Evolutionary conservation across 1,140 invertebrate species (phyloP), one percentile per base, ranked within the genome.

Genomic region (Drosophila tropicalis): DNA sequence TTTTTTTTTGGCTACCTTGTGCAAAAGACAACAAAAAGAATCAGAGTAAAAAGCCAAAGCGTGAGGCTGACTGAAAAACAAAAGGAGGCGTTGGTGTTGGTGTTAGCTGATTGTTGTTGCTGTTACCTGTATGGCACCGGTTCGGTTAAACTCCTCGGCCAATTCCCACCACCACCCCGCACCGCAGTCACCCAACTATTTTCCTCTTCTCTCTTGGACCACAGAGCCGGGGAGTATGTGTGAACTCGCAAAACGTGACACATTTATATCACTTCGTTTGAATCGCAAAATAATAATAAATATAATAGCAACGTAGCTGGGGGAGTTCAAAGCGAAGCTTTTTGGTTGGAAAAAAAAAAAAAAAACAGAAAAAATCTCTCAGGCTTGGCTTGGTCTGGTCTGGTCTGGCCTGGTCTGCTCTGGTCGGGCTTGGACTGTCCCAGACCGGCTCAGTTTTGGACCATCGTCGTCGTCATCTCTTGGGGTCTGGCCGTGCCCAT

Each of bases 211-310:
- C 44, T 51, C 64, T 51, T 60, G 58, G 75, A 65, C 75, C 74
- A 62, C 58, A 41, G 62, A 69, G 47, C 68, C 68, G 67, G 67
- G 61, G 73, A 87, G 80, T 90, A 89, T 89, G 84, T 89, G 84
- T 89, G 84, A 89, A 89, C 85, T 89, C 85, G 84, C 76, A 89
- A 89, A 89, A 89, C 84, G 84, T 89, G 84, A 89, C 84, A 89
- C 84, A 89, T 89, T 89, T 90, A 89, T 89, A 89, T 89, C 84
- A 89, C 84, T 89, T 89, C 84, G 84, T 89, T 89, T 89, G 84
- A 89, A 89, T 89, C 84, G 75, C 84, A 89, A 89, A 89, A 89
- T 89, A 89, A 89, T 89, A 89, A 89, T 89, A 89, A 89, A 89
- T 89, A 89, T 89, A 89, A 89, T 89, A 89, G 84, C 84, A 68